Base-by-base conservation (phyloP, 2,113 vertebrate genomes). In the Hippocampus mohnikei region DNA sequence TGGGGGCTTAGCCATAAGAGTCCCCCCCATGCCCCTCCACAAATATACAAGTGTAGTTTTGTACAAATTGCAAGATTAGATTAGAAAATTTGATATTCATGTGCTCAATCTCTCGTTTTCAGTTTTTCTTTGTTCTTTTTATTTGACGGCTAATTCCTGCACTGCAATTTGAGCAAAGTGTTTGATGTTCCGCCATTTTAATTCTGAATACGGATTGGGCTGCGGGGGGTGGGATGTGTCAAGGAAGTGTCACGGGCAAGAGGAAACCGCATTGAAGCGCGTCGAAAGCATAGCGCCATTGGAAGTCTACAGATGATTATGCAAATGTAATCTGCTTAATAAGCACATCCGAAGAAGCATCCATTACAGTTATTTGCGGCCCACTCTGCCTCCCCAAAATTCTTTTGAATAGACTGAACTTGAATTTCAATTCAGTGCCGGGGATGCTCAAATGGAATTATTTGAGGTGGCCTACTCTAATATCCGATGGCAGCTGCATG, bases 291-390 rank as follows among this genome's bases (percentile, higher is more conserved):
- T 60, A 72, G 3, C 64, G 64, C 64, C 50, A 69, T 77, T 63
- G 46, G 72, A 73, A 75, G 64, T 62, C 40, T 63, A 27, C 40
- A 53, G 46, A 61, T 66, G 16, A 71, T 69, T 71, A 69, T 41
- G 66, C 8, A 69, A 68, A 63, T 69, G 46, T 75, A 63, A 63
- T 69, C 37, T 75, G 50, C 66, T 70, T 52, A 53, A 67, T 67
- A 58, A 58, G 18, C 6, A 27, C 56, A 60, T 41, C 52, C 44
- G 55, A 58, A 9, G 18, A 58, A 67, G 40, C 29, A 42, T 64
- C 40, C 23, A 52, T 69, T 53, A 37, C 21, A n/a, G 53, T 72
- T 20, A 37, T 59, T 59, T 33, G 48, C n/a, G 20, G 33, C 21
- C 53, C 55, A 27, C 37, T 69, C 6, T 53, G 18, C 11, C 29